Conservation (phyloP, 2,797 vertebrate genomes). For the Pseudochirops corinnae region DNA sequence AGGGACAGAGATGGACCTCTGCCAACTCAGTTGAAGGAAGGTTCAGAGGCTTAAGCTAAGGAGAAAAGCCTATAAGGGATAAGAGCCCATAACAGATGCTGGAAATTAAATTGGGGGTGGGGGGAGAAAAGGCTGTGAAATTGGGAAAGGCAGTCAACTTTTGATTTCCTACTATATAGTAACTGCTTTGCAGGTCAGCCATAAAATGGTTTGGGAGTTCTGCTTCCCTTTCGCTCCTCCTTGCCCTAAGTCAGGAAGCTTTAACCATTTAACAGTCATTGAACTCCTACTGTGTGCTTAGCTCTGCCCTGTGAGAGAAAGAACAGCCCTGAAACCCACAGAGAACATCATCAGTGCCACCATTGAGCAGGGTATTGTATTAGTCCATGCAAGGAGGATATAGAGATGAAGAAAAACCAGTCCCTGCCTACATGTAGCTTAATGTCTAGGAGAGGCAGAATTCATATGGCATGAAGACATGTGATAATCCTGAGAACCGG, state of each 20-base stretch:
- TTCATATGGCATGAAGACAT: background rate
- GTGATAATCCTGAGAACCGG: background rate
- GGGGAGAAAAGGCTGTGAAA: background rate
- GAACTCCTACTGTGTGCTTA: background rate
- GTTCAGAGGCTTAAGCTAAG: constrained; percentile 1
- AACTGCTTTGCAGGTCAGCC: background rate
- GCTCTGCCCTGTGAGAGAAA: background rate
- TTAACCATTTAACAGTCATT: background rate
- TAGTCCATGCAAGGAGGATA: background rate
- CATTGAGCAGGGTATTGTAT: background rate
- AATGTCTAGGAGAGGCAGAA: background rate
- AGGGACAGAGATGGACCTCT: background rate
- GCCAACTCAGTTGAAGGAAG: background rate
- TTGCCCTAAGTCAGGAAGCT: background rate
- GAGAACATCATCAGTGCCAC: background rate
- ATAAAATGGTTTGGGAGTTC: background rate
- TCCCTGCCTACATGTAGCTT: background rate
- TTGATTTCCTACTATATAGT: background rate
- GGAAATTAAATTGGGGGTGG: background rate
- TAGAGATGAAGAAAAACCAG: background rate
- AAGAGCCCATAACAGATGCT: background rate
- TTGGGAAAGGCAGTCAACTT: background rate
- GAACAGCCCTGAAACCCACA: background rate
- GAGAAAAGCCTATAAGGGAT: background rate
- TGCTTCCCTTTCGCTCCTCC: background rate